A percentile compares a stretch with the other conserved stretches of the same genome.
Conservation (phyloP, 2,797 vertebrate genomes). For the Anisognathus igniventris region DNA sequence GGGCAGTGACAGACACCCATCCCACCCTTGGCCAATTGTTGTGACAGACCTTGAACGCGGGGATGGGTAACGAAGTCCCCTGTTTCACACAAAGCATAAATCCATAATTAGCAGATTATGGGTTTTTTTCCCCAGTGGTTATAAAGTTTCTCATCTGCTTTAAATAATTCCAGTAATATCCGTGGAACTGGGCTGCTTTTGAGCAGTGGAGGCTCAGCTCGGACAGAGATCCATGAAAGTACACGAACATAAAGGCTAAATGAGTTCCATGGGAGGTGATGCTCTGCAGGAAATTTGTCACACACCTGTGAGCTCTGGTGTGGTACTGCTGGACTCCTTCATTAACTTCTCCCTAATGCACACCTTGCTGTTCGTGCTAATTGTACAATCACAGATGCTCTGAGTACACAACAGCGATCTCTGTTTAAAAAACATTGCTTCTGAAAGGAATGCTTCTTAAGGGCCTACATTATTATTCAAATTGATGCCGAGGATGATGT, state of each 20-base stretch:
- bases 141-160: not conserved
- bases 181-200: not conserved
- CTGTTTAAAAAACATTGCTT: conserved; percentile 28
- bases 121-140: fast-evolving
- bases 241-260: not conserved
- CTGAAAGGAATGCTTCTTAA: conserved; percentile 25
- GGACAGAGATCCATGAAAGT: not conserved
- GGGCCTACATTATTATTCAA: conserved; percentile 59
- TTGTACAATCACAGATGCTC: not conserved
- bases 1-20: not conserved
- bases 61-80: fast-evolving
- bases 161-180: not conserved
- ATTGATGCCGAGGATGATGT: conserved; percentile 55
- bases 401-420: not conserved
- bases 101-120: not conserved
- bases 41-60: not conserved
- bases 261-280: fast-evolving
- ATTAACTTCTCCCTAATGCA: not conserved
- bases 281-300: not conserved
- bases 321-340: not conserved
- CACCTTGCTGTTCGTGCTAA: not conserved
- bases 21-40: not conserved
- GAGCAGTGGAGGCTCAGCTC: not conserved
- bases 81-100: not conserved
- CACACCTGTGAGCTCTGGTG: fast-evolving